Percentiles rank a stretch among this genome's conserved stretches.
phyloP scores from a whole-genome alignment of 2,888 invertebrate genomes.

The Zaprionus obscuricornis region DNA sequence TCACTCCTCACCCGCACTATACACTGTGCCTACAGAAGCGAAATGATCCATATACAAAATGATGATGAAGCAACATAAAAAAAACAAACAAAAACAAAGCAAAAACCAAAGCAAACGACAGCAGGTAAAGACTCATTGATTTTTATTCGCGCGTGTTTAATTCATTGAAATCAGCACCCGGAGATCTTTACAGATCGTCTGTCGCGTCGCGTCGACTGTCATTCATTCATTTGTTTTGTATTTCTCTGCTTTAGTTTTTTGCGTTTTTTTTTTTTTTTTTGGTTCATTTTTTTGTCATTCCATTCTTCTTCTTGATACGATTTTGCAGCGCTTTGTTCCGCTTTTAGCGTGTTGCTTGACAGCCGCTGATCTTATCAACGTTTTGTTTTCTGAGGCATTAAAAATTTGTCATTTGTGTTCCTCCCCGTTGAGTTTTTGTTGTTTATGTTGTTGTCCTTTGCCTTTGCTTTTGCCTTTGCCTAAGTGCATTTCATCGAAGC shows the following conservation, averaged over 20 bases:
- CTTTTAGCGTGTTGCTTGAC: constrained; percentile 49
- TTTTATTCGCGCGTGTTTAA: constrained; percentile 77
- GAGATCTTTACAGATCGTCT: constrained; percentile 67
- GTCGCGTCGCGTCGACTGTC: constrained; percentile 48
- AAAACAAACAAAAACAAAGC: constrained; percentile 3
- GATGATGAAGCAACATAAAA: constrained; percentile 18
- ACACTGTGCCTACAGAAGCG: no score
- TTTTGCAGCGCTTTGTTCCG: constrained; percentile 63
- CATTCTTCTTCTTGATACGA: no score
- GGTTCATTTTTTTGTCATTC: no score
- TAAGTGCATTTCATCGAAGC: constrained; percentile 28
- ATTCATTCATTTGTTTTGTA: constrained; percentile 52
- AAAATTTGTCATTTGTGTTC: constrained; percentile 77
- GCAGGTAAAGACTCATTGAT: constrained; percentile 71
- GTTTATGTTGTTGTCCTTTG: constrained; percentile 38
- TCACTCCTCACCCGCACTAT: no score
- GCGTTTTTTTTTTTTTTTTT: constrained; percentile 17
- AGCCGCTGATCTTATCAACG: constrained; percentile 75
- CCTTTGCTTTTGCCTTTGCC: no score
- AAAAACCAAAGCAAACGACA: constrained; percentile 26
- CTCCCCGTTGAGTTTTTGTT: constrained; percentile 37
- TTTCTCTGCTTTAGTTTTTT: constrained; percentile 10
- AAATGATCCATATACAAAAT: constrained; percentile 26
- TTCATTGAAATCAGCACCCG: constrained; percentile 68
- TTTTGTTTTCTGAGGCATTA: constrained; percentile 76